Percentiles rank a stretch among this genome's conserved stretches.
These are phyloP conservation scores for Pogonocichla stellata DNA, from an alignment of 2,113 vertebrate species.

Conservation along the genomic window DNA sequence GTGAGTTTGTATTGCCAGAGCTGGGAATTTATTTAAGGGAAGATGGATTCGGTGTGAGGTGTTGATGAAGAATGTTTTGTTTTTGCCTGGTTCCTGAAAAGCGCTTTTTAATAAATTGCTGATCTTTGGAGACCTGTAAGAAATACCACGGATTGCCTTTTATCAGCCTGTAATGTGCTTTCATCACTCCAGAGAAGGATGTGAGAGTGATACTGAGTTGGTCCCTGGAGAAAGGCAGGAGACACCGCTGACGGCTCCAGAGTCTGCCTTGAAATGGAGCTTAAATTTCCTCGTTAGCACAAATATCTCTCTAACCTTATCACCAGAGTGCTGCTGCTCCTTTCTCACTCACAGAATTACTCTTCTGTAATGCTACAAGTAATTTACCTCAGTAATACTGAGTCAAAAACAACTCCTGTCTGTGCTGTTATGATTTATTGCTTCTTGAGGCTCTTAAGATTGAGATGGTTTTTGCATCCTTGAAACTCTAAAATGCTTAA, in stretches of 20 bases:
- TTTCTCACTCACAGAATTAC: not conserved
- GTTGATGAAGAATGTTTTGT: not conserved
- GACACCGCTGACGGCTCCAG: not conserved
- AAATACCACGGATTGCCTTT: constrained; percentile 41
- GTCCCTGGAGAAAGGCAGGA: constrained; percentile 38
- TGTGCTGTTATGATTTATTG: not conserved
- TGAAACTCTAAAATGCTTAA: not conserved
- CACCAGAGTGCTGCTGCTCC: not conserved
- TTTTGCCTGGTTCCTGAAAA: constrained; percentile 30
- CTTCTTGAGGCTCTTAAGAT: not conserved
- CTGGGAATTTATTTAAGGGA: not conserved
- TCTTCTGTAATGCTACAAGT: not conserved
- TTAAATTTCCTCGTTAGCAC: constrained; percentile 2
- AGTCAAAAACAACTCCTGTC: not conserved
- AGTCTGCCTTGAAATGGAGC: not conserved
- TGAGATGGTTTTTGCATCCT: not conserved
- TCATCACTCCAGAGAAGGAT: constrained; percentile 35
- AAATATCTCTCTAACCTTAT: not conserved
- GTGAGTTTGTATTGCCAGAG: not conserved
- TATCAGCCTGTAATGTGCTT: constrained; percentile 51
- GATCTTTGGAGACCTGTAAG: constrained; percentile 45
- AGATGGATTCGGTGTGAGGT: not conserved
- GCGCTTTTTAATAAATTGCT: constrained; percentile 53
- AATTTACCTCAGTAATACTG: not conserved
- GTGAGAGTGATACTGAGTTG: constrained; percentile 27